These are phyloP conservation scores for Prochilodus magdalenae DNA, from an alignment of 2,113 vertebrate genomes.

Conservation along the genomic window DNA sequence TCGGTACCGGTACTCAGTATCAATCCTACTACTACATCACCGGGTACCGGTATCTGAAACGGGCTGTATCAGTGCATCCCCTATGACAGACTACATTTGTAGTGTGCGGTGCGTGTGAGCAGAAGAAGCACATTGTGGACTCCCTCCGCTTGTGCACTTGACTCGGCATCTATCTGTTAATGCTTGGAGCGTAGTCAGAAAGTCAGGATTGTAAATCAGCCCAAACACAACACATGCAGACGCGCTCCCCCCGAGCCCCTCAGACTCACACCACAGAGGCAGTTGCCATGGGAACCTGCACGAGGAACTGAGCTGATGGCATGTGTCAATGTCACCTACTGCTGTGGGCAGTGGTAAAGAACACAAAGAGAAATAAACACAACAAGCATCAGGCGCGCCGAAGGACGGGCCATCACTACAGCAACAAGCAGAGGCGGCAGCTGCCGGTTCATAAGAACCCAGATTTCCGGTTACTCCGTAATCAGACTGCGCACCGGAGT, in stretches of 20 bases:
- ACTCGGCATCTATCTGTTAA: neutral
- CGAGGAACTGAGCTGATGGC: slow-evolving; percentile 20
- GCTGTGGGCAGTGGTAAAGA: slow-evolving; percentile 8
- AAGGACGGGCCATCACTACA: neutral
- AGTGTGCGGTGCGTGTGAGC: too few species aligned
- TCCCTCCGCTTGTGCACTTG: neutral
- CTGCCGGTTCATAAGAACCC: neutral
- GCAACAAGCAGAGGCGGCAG: neutral
- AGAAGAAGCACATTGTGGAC: neutral
- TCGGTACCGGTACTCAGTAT: too few species aligned
- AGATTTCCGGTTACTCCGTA: neutral
- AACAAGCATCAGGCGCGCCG: neutral
- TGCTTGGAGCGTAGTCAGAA: slow-evolving; percentile 19
- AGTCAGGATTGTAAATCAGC: slow-evolving; percentile 31
- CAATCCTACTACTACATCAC: too few species aligned
- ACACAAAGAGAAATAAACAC: slow-evolving; percentile 6
- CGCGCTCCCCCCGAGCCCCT: neutral
- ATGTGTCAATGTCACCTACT: slow-evolving; percentile 44
- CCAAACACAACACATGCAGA: neutral
- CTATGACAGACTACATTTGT: too few species aligned
- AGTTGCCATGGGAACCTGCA: slow-evolving; percentile 50
- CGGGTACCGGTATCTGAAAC: too few species aligned
- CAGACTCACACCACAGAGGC: slow-evolving; percentile 24
- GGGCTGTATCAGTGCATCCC: too few species aligned
- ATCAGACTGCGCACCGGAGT: neutral